Conservation (phyloP, 2,797 vertebrate genomes). For the Novumbra hubbsi region DNA sequence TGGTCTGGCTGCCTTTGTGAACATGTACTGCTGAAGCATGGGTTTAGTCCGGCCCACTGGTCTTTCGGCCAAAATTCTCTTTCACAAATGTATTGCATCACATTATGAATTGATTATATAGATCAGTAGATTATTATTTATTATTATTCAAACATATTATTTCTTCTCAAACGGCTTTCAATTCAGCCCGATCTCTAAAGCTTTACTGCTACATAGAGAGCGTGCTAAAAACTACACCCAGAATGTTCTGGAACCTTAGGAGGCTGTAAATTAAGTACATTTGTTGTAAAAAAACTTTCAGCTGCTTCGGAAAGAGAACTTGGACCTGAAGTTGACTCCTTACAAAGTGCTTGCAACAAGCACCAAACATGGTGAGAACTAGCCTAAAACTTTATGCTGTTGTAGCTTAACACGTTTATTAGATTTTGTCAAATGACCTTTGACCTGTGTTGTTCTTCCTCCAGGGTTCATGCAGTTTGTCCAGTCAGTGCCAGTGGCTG, state of each 20-base stretch:
- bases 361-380: conserved; percentile 89
- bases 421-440: conserved; percentile 1
- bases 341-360: conserved; percentile 98
- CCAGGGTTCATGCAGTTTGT: conserved; percentile 99
- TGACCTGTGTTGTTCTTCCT: conserved; percentile 17
- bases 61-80: too few species aligned
- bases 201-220: background rate
- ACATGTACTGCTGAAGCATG: too few species aligned
- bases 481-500: conserved; percentile 97
- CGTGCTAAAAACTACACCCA: background rate
- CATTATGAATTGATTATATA: background rate
- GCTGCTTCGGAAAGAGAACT: conserved; percentile 94
- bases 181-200: background rate
- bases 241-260: background rate
- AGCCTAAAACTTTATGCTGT: background rate
- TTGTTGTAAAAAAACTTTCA: conserved; percentile 51
- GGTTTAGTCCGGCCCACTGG: too few species aligned
- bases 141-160: background rate
- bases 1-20: too few species aligned
- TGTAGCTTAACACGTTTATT: background rate
- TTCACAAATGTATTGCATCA: too few species aligned
- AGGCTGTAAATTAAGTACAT: background rate
- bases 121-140: background rate
- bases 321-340: conserved; percentile 95
- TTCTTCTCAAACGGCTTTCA: background rate